Evolutionary conservation across 2,888 invertebrate genomes (phyloP).

Genomic region (Parapristionchus giblindavisi): DNA sequence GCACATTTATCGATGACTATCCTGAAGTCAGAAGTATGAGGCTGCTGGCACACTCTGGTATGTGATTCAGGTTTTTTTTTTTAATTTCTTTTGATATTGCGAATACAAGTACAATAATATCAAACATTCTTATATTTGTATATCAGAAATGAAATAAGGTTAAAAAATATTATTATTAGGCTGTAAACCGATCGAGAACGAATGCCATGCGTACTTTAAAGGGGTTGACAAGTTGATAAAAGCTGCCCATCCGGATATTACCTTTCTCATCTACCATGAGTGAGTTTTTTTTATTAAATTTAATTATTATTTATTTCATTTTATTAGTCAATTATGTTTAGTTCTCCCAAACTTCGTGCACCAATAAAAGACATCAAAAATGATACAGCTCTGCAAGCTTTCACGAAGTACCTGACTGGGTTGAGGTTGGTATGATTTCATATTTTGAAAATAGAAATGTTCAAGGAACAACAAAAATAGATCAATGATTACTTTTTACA

Average conservation of each 20-base stretch:
- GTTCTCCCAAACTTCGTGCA: neutral
- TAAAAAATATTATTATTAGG: neutral
- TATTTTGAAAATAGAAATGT: neutral
- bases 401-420: neutral
- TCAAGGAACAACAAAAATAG: neutral
- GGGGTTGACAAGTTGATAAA: neutral
- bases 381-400: neutral
- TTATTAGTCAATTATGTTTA: neutral
- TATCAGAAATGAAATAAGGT: neutral
- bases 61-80: too few relatives aligned
- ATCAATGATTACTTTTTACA: neutral
- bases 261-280: slow-evolving; percentile 8
- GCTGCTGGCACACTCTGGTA: too few relatives aligned
- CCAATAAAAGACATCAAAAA: neutral
- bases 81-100: too few relatives aligned
- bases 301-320: neutral
- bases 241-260: slow-evolving; percentile 6
- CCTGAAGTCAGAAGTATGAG: too few relatives aligned
- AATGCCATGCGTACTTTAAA: neutral
- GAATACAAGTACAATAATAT: too few relatives aligned
- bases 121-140: neutral
- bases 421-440: neutral
- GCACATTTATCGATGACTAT: too few relatives aligned
- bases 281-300: neutral
- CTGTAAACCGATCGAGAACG: slow-evolving; percentile 12